Percentiles rank a stretch among this genome's conserved stretches.
Conservation (phyloP, 2,888 invertebrate genomes). For the Cosmia pyralina region DNA sequence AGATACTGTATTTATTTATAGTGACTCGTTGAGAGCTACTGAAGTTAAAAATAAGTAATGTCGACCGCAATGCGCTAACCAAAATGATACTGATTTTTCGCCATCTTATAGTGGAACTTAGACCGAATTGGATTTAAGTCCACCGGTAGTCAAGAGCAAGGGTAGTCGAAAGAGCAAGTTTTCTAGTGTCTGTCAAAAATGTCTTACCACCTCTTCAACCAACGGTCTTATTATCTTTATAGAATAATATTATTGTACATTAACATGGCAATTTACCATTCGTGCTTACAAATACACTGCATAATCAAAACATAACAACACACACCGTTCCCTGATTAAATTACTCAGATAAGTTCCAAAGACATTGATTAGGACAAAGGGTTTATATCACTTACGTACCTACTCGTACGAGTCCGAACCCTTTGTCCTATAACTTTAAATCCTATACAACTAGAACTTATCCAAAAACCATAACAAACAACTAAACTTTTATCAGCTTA, state of each 20-base stretch:
- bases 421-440: background rate
- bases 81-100: background rate
- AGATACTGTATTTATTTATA: background rate
- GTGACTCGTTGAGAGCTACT: background rate
- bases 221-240: background rate
- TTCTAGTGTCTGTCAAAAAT: background rate
- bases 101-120: background rate
- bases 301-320: conserved; percentile 10
- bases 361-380: too few relatives aligned
- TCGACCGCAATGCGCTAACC: background rate
- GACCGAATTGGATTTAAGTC: background rate
- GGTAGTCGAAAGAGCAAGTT: background rate
- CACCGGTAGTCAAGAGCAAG: background rate
- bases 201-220: background rate
- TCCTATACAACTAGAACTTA: background rate
- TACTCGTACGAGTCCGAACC: too few relatives aligned
- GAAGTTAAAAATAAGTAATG: background rate
- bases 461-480: conserved; percentile 21
- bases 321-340: background rate
- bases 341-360: background rate
- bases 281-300: background rate
- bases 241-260: background rate
- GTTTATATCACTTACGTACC: too few relatives aligned
- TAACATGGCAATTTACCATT: conserved; percentile 1
- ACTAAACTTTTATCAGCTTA: conserved; percentile 23